Evolutionary conservation across 2,113 vertebrate genomes (phyloP), one percentile per base, ranked within the genome.

Genomic region (Aspidoscelis tigris): DNA sequence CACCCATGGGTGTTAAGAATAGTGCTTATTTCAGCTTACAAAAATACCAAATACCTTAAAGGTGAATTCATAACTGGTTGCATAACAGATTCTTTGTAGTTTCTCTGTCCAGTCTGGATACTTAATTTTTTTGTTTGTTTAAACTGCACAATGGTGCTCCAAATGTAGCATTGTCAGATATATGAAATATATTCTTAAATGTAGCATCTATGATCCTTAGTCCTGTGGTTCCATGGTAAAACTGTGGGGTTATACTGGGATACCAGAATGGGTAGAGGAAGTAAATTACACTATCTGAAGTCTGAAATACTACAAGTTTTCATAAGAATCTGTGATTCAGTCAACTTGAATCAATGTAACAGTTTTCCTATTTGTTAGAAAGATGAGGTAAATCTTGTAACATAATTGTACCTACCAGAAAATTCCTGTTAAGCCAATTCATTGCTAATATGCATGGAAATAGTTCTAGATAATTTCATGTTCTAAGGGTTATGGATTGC

Each of bases 1-100:
- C 80, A 81, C 92, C 91, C 87, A 22, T 0, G 84, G 86, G 89
- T 80, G 79, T 81, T 79, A 89, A 53, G n/a, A 26, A 80, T 50
- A 79, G 80, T 41, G 73, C 86, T 82, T 66, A 53, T 81, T 73
- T 81, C 78, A 12, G 0, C 1, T 75, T 43, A 0, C 1, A 87
- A 68, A 88, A 53, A 84, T 73, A 80, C 26, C 2, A 24, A 33
- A 0, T 5, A 7, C n/a, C 8, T 2, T 83, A 65, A 89, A 61
- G 50, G 2, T 73, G 65, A 43, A 78, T 71, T 20, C 43, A 1
- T 5, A 39, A 5, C 65, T 83, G 18, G 53, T 2, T 16, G 24
- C 84, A 55, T 65, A 78, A 55, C 24, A 66, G 0, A 2, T 71
- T 65, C 44, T 84, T 90, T 90, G 72, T 43, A 10, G 71, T 86